Base-by-base conservation (phyloP, 2,888 invertebrate species). In the Hyles lineata region DNA sequence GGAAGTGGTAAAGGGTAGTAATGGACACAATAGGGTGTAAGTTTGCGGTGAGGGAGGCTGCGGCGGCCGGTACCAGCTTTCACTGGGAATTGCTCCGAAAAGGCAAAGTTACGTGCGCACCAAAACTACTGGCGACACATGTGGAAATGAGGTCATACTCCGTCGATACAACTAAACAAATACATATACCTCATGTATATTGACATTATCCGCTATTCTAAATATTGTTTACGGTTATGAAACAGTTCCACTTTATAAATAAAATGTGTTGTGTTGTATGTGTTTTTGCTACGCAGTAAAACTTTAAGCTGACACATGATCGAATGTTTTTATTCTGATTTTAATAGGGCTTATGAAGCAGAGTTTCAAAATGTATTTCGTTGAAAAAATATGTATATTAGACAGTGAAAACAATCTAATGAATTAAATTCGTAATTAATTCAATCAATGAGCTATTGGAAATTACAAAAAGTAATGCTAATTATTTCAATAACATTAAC, bases 11-110 rank as follows among this genome's bases (percentile, higher is more conserved):
- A 87, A 87, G 87, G 87, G 85, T 85, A 87, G 83, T 84, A 88
- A 87, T 86, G 87, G 84, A 85, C 86, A 88, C 85, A 88, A 87
- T 85, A 85, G 87, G 85, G 88, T 85, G 87, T 83, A 87, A 88
- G 88, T 86, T 87, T 87, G 89, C 78, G 89, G 87, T 76, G 76
- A 85, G 84, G 85, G 87, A 86, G 81, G 83, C 79, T 76, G 82
- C 75, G 78, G 80, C 83, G 85, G 81, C 83, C 86, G 86, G 84
- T 82, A 81, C 83, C 83, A 78, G 85, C 86, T 87, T 87, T 89
- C 85, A 84, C 82, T 82, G 84, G 83, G 85, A 86, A 89, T 87
- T 83, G 84, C 84, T 85, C 80, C 84, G 85, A 87, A 87, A 89
- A 87, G 88, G 86, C 85, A 86, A 88, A 89, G 87, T 90, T 89